These are phyloP conservation scores for Therioaphis trifolii DNA, from an alignment of 2,888 invertebrate genomes.

Conservation along the genomic window DNA sequence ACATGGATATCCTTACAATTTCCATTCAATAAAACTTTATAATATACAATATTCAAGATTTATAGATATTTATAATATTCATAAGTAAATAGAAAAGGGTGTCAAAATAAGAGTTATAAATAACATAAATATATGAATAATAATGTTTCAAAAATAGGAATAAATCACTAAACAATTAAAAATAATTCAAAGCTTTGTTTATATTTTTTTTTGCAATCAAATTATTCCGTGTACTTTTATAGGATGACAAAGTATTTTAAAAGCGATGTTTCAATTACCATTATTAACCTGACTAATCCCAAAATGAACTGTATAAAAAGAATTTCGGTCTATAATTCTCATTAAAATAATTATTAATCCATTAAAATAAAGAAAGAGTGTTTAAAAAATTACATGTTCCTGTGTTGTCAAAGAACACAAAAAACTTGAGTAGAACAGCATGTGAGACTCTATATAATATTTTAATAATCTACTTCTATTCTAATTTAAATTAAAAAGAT, in stretches of 20 bases:
- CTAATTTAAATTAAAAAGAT: no score
- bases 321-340: neutral
- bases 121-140: no score
- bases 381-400: neutral
- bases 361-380: constrained; percentile 33
- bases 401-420: no score
- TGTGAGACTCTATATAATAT: no score
- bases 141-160: neutral
- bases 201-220: neutral
- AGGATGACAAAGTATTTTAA: neutral
- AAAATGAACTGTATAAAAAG: neutral
- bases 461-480: no score
- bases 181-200: neutral
- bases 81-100: no score
- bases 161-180: neutral
- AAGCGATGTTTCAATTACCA: constrained; percentile 17
- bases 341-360: constrained; percentile 42
- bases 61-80: no score
- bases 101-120: no score
- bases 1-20: no score
- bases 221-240: neutral
- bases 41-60: no score
- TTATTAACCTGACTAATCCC: neutral
- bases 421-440: no score
- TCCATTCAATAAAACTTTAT: no score